Evolutionary conservation across 2,888 invertebrate genomes (phyloP).

Genomic region (Orthosia cruda): DNA sequence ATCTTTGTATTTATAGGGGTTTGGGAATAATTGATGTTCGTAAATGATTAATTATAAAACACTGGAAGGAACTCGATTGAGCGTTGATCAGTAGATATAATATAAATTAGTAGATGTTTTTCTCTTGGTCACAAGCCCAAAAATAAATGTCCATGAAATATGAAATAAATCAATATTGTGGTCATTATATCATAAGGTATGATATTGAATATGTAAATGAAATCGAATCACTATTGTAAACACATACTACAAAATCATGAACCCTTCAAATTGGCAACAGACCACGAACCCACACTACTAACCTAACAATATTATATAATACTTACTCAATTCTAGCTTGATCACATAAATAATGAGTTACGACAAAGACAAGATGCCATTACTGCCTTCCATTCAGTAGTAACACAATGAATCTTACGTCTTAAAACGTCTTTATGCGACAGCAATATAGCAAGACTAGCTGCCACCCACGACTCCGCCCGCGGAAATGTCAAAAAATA

Average conservation of each 20-base stretch:
- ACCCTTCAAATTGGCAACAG: neutral
- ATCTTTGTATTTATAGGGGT: too few species aligned
- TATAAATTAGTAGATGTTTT: too few species aligned
- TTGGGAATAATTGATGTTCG: too few species aligned
- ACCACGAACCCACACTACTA: neutral
- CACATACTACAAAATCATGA: neutral
- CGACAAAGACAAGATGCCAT: constrained; percentile 7
- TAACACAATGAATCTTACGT: constrained; percentile 13
- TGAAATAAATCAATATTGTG: too few species aligned
- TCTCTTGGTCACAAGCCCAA: too few species aligned
- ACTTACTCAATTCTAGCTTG: neutral
- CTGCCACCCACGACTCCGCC: too few species aligned
- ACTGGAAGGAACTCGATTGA: too few species aligned
- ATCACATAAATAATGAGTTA: neutral
- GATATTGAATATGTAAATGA: neutral
- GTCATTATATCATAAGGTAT: too few species aligned
- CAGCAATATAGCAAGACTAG: neutral
- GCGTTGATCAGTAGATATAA: too few species aligned
- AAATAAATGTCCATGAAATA: too few species aligned
- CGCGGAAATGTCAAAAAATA: too few species aligned
- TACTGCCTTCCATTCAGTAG: constrained; percentile 6
- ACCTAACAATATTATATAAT: neutral
- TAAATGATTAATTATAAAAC: too few species aligned
- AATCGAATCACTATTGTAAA: neutral
- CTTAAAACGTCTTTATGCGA: neutral